phyloP scores from a whole-genome alignment of 2,113 vertebrate species.

The Baryphthengus martii region DNA sequence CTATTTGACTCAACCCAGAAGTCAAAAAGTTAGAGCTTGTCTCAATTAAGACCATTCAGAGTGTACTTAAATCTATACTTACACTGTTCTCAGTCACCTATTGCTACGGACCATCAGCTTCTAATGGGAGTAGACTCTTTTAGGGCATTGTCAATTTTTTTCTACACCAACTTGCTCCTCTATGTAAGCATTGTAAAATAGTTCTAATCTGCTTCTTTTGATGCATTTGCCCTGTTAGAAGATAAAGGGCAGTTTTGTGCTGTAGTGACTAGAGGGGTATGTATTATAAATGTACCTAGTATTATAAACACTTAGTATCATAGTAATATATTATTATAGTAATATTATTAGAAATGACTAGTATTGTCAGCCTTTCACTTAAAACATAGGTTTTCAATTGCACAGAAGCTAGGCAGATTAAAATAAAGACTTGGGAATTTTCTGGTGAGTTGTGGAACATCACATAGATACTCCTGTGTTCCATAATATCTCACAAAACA shows the following conservation, averaged over 20 bases:
- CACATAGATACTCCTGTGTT: not conserved
- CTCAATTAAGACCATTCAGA: not conserved
- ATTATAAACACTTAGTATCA: not conserved
- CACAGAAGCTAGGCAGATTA: not conserved
- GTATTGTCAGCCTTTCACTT: not conserved
- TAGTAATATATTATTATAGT: no score
- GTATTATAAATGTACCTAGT: not conserved
- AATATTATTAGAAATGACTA: not conserved
- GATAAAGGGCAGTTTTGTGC: not conserved
- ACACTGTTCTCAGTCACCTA: not conserved
- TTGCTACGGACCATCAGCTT: not conserved
- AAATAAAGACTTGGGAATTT: not conserved
- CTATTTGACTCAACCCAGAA: not conserved
- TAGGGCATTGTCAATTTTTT: not conserved
- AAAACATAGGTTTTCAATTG: not conserved
- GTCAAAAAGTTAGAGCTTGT: not conserved
- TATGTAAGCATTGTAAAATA: not conserved
- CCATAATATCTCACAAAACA: not conserved
- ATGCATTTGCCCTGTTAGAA: not conserved
- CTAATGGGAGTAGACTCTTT: not conserved
- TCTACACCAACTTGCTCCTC: not conserved
- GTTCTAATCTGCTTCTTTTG: not conserved
- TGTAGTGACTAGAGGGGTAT: not conserved
- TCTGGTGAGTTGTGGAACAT: not conserved
- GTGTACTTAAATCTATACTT: not conserved